Conservation (phyloP, 2,113 vertebrate genomes). For the Periophthalmus modestus region DNA sequence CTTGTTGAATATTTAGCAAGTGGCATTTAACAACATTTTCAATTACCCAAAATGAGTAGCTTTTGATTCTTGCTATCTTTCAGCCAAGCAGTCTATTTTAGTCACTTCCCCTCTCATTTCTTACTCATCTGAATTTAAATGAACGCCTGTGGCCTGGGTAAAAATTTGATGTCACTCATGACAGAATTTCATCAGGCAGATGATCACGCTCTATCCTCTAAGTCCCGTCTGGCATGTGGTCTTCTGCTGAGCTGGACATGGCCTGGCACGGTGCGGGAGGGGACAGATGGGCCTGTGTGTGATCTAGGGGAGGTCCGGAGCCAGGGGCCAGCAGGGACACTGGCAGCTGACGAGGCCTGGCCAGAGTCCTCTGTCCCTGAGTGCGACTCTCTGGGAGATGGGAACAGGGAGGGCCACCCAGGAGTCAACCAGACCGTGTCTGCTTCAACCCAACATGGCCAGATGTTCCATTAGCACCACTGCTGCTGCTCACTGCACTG, state of each 20-base stretch:
- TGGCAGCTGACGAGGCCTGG: constrained; percentile 58
- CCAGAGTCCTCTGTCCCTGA: constrained; percentile 35
- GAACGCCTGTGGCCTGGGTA: constrained; percentile 42
- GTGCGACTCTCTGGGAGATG: constrained; percentile 22
- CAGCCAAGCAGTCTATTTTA: background rate
- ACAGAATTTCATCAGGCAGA: constrained; percentile 47
- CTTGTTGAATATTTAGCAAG: constrained; percentile 16
- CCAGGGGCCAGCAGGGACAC: constrained; percentile 45
- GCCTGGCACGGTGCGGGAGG: constrained; percentile 55
- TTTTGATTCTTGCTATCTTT: constrained; percentile 14
- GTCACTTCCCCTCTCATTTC: constrained; percentile 23
- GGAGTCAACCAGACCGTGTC: constrained; percentile 41
- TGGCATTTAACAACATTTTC: constrained; percentile 14
- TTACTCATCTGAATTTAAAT: constrained; percentile 47
- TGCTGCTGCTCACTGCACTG: constrained; percentile 18
- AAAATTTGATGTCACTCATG: constrained; percentile 43
- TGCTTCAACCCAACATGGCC: constrained; percentile 26
- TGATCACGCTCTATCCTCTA: constrained; percentile 34
- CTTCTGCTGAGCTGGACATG: constrained; percentile 39
- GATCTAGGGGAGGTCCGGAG: constrained; percentile 64
- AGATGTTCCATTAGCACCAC: constrained; percentile 46
- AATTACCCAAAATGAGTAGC: constrained; percentile 24
- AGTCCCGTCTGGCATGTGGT: constrained; percentile 51
- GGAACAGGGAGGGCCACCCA: constrained; percentile 48
- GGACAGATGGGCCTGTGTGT: constrained; percentile 66